phyloP scores from a whole-genome alignment of 2,113 vertebrate genomes.

The Pleuronectes platessa region DNA sequence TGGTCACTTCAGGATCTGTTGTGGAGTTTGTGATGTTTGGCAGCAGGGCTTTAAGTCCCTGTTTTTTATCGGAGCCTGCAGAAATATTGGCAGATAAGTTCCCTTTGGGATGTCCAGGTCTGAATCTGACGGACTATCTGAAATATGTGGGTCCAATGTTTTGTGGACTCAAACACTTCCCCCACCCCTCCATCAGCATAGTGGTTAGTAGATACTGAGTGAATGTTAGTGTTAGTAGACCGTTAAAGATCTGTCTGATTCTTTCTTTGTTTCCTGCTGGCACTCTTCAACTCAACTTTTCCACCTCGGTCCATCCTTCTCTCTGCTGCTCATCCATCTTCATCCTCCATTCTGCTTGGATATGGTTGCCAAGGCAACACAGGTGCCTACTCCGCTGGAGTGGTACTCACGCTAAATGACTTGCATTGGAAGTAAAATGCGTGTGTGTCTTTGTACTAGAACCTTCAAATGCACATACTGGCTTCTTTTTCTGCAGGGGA shows the following conservation, averaged over 20 bases:
- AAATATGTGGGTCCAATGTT: no score
- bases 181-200: no score
- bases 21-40: no score
- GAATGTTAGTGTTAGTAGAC: no score
- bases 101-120: no score
- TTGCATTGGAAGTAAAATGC: conserved; percentile 30
- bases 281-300: conserved; percentile 39
- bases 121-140: neutral
- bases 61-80: no score
- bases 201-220: no score
- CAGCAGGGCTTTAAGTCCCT: no score
- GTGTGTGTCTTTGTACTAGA: neutral
- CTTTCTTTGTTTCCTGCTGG: neutral
- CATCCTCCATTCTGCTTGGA: conserved; percentile 39
- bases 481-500: conserved; percentile 32
- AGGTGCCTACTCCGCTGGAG: conserved; percentile 45
- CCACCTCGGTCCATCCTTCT: conserved; percentile 22
- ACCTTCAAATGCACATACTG: no score
- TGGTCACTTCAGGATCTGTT: no score
- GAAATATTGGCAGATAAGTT: no score
- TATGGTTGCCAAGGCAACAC: conserved; percentile 57
- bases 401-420: conserved; percentile 67
- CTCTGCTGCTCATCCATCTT: conserved; percentile 18
- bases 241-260: neutral
- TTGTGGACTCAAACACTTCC: no score